A percentile compares a stretch with the other conserved stretches of the same genome.
These are phyloP conservation scores for Anas platyrhynchos DNA, from an alignment of 2,113 vertebrate species.

Conservation along the genomic window DNA sequence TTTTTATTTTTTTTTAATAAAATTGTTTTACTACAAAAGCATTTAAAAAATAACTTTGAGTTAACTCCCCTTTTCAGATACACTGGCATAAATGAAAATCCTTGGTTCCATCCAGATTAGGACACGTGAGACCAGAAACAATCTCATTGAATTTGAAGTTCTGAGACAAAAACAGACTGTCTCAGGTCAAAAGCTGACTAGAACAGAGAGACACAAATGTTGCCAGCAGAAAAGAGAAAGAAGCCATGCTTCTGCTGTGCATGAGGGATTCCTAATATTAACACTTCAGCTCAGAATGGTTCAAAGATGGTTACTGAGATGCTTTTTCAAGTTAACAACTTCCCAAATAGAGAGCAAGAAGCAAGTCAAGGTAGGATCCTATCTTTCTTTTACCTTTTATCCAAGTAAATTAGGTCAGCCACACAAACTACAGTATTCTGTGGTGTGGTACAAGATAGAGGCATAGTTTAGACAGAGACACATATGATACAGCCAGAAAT, in stretches of 20 bases:
- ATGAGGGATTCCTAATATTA: background rate
- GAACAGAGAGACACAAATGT: background rate
- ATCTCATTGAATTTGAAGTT: no score
- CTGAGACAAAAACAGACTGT: background rate
- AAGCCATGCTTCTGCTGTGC: background rate
- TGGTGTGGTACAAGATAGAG: background rate
- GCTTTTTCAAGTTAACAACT: background rate
- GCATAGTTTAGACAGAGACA: background rate
- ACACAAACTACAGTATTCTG: background rate
- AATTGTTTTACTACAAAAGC: background rate
- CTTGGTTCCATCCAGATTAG: background rate
- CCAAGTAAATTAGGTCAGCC: background rate
- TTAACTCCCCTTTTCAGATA: no score
- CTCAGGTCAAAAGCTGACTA: background rate
- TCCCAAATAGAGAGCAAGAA: background rate
- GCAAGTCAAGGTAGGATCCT: background rate
- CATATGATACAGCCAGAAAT: background rate
- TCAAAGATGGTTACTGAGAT: no score
- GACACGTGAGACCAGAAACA: background rate
- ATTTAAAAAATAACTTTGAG: background rate
- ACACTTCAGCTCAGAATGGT: background rate
- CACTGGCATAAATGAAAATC: no score
- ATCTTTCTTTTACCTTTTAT: background rate
- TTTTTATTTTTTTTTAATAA: background rate
- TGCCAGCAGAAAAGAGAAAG: background rate